Conservation (phyloP, 2,888 invertebrate genomes). For the Orthosia gothica region DNA sequence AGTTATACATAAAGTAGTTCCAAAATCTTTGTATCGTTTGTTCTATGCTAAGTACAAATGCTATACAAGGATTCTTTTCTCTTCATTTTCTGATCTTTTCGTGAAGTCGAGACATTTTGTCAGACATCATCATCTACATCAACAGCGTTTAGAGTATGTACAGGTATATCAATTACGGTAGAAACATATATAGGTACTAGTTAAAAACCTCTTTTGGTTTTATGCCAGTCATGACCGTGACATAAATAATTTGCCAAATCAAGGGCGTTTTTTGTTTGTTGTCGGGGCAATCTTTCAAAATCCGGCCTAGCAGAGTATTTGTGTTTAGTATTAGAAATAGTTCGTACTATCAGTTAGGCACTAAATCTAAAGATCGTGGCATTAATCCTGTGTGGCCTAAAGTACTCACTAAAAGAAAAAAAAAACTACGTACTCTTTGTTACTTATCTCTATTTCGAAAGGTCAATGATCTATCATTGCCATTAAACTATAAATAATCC, state of each 20-base stretch:
- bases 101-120: too few species aligned
- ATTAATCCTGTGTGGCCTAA: background rate
- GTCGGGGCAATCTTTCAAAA: background rate
- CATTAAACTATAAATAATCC: background rate
- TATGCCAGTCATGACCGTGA: background rate
- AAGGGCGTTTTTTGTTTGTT: too few species aligned
- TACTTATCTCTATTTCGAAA: slow-evolving; percentile 1
- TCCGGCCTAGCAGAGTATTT: too few species aligned
- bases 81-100: background rate
- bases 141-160: background rate
- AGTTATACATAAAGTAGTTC: background rate
- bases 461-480: background rate
- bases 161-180: background rate
- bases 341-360: background rate
- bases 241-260: slow-evolving; percentile 17
- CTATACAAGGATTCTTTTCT: background rate
- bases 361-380: background rate
- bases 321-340: background rate
- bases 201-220: background rate
- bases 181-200: background rate
- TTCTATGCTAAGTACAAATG: too few species aligned
- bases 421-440: too few species aligned
- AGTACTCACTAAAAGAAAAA: background rate
- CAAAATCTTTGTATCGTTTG: background rate
- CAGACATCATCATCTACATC: too few species aligned